phyloP scores from a whole-genome alignment of 2,113 vertebrate genomes.

The Poecilia latipinna region DNA sequence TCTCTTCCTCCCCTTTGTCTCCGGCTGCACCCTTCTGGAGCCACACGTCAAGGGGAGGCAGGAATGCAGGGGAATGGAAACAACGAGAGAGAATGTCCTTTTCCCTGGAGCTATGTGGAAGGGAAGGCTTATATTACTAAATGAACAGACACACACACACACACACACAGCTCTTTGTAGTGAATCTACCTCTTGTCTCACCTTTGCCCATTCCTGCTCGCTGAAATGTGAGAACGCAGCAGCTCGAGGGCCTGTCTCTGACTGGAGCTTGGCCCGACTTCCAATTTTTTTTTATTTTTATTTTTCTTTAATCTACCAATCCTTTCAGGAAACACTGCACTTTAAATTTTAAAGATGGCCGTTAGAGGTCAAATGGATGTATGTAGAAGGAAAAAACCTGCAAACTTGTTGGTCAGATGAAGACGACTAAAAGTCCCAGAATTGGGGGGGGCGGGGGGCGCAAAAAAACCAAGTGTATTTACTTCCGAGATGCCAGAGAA shows the following conservation, averaged over 20 bases:
- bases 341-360: slow-evolving; percentile 25
- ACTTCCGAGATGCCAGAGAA: slow-evolving; percentile 49
- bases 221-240: slow-evolving; percentile 65
- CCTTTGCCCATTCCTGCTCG: slow-evolving; percentile 68
- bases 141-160: slow-evolving; percentile 24
- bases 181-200: slow-evolving; percentile 68
- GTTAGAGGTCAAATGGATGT: slow-evolving; percentile 9
- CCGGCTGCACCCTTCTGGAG: slow-evolving; percentile 50
- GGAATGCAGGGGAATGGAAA: slow-evolving; percentile 72
- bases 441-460: not conserved
- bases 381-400: not conserved
- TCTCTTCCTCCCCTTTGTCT: slow-evolving; percentile 36
- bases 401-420: slow-evolving; percentile 7
- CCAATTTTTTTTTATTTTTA: not conserved
- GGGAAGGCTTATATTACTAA: slow-evolving; percentile 67
- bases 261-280: slow-evolving; percentile 52
- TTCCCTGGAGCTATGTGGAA: slow-evolving; percentile 70
- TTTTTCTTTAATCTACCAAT: slow-evolving; percentile 32
- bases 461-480: not conserved
- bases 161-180: slow-evolving; percentile 60
- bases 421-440: slow-evolving; percentile 17
- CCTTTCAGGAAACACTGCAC: slow-evolving; percentile 45
- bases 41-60: slow-evolving; percentile 68
- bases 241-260: slow-evolving; percentile 60
- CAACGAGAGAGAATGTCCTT: slow-evolving; percentile 72